Evolutionary conservation across 2,113 vertebrate species (phyloP), one percentile per base, ranked within the genome.

Genomic region (Corapipo altera): DNA sequence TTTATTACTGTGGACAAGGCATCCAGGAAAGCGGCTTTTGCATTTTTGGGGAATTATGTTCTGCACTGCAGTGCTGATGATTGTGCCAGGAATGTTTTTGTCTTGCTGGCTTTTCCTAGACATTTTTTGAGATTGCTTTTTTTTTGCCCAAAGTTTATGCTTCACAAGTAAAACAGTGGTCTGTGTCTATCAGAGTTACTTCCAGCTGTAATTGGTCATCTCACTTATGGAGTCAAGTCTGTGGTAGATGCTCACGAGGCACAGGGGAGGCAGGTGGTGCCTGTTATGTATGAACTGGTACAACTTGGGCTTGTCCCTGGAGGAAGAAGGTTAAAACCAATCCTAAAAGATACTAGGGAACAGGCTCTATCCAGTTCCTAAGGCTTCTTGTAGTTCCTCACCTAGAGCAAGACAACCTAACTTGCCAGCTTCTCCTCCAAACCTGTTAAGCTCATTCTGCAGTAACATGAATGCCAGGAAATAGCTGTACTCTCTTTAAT

Each of bases 181-280:
- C 33, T 59, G 2, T 17, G 37, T 58, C 32, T 65, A 0, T 0
- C 9, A 14, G 24, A 88, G 39, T 32, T 58, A 15, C 37, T 7
- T 39, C 30, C 0, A 71, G 65, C 30, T 72, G 35, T 41, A 51
- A 6, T 16, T 2, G 3, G 12, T 35, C 24, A 24, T 5, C 5
- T 21, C 13, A 15, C 39, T 5, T 7, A 35, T 0, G 4, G 44
- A 78, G 39, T 26, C 62, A 15, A 35, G n/a, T 3, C 51, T 62
- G 27, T n/a, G 28, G 20, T 5, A 4, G 6, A 52, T 11, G 21
- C 43, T 65, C 39, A 8, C 0, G 4, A 85, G 66, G 44, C 9
- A 33, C 19, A 8, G 17, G 44, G 24, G 41, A 81, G 28, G 59
- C 12, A 43, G 51, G 12, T 26, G 46, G 23, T 48, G 64, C 59